Evolutionary conservation across 2,797 vertebrate genomes (phyloP).

Genomic region (Pseudotriccus pelzelni): DNA sequence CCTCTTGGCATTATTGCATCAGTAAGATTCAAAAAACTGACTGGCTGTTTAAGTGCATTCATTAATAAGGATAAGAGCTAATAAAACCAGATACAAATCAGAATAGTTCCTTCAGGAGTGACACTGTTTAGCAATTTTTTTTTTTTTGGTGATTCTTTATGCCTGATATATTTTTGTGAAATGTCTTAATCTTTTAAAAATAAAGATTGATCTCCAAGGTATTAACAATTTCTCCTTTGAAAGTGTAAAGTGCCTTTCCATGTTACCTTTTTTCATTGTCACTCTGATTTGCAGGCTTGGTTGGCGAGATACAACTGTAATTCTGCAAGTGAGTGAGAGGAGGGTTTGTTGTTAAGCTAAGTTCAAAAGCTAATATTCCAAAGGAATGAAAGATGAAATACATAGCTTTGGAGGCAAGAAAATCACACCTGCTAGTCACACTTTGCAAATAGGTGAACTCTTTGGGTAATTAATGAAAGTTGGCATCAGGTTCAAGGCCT

Average conservation of each 20-base stretch:
- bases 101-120: not conserved
- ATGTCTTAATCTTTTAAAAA: not conserved
- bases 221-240: not conserved
- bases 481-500: not conserved
- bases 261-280: not conserved
- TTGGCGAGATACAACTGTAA: not conserved
- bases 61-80: not conserved
- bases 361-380: not conserved
- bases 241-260: not conserved
- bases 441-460: not conserved
- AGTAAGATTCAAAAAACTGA: not conserved
- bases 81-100: not conserved
- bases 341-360: not conserved
- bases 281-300: not conserved
- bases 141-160: not conserved
- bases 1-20: not conserved
- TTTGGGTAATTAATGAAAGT: not conserved
- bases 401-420: not conserved
- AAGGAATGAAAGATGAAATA: not conserved
- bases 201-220: not conserved
- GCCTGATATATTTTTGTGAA: not conserved
- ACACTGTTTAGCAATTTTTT: not conserved
- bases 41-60: not conserved
- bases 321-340: not conserved
- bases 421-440: not conserved